Percentiles rank a stretch among this genome's conserved stretches.
phyloP scores from a whole-genome alignment of 1,140 invertebrate genomes.

The Pogonus chalceus region DNA sequence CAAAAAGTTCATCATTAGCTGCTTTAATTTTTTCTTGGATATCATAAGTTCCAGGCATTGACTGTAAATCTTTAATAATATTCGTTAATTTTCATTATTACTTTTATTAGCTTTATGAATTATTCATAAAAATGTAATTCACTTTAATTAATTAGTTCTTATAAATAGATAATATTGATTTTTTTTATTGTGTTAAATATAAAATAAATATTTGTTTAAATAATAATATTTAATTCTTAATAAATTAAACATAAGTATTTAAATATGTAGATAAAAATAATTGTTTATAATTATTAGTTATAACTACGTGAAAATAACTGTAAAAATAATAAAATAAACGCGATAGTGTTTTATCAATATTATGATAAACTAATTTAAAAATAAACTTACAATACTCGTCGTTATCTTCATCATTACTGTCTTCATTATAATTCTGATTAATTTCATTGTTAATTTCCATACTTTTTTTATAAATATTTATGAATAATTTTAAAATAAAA shows the following conservation, averaged over 20 bases:
- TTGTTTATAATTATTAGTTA: background rate
- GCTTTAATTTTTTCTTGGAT: constrained; percentile 31
- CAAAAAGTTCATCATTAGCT: constrained; percentile 28
- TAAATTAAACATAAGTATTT: background rate
- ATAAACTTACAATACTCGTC: constrained; percentile 15
- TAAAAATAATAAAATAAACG: background rate
- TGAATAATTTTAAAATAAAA: no score
- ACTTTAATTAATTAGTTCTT: constrained; percentile 3
- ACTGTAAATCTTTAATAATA: constrained; percentile 29
- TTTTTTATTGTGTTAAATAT: background rate
- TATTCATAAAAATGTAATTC: no score
- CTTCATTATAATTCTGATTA: background rate
- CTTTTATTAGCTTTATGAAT: no score
- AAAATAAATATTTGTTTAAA: background rate
- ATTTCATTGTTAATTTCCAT: background rate
- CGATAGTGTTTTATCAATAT: constrained; percentile 18
- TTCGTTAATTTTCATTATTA: background rate
- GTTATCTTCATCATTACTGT: constrained; percentile 15
- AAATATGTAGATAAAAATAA: background rate
- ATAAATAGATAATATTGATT: background rate
- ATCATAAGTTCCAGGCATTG: constrained; percentile 30
- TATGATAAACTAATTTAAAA: background rate
- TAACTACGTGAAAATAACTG: background rate
- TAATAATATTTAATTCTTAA: background rate
- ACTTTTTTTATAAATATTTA: background rate